Base-by-base conservation (phyloP, 2,113 vertebrate genomes). In the human region DNA sequence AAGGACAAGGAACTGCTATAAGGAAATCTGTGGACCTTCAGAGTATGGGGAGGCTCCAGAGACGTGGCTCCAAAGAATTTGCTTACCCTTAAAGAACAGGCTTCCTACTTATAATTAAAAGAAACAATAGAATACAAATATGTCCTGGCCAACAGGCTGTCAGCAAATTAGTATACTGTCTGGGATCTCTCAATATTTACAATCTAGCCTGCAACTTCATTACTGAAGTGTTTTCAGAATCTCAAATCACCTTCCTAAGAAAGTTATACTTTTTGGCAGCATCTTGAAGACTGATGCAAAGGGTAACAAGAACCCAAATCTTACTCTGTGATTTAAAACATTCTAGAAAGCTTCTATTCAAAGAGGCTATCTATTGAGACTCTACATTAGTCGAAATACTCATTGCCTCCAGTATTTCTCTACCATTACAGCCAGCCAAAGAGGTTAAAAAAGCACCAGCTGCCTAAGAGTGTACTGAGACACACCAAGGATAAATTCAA, bases 11-110 rank as follows among this genome's bases (percentile, higher is more conserved):
- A 96, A 96, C 97, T 97, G 95, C 96, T 95, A 90, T 97, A 95
- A 98, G 95, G 64, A 93, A 96, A 97, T 97, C 97, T 98, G 95
- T 97, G 98, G 96, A 98, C 96, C 97, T 97, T 98, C 97, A 97
- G 94, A 97, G 95, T 96, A 97, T 93, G 95, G 80, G 92, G 96
- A 97, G 40, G 43, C 90, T 97, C 95, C 97, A 98, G 97, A 98
- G 93, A 97, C 95, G 94, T 8, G 96, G 97, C 97, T 98, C 97
- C 97, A 97, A 98, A 98, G 97, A 98, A 97, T 97, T 96, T 97
- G 96, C 93, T 94, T 97, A 97, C 97, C 94, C 93, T 97, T 68
- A 94, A 43, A 86, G 35, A 96, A 89, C 18, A 93, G 8, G 64
- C 92, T 97, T 94, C 94, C 96, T 85, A 88, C 55, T 90, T 89